Evolutionary conservation across 2,113 vertebrate genomes (phyloP).

Genomic region (Trichechus manatus): DNA sequence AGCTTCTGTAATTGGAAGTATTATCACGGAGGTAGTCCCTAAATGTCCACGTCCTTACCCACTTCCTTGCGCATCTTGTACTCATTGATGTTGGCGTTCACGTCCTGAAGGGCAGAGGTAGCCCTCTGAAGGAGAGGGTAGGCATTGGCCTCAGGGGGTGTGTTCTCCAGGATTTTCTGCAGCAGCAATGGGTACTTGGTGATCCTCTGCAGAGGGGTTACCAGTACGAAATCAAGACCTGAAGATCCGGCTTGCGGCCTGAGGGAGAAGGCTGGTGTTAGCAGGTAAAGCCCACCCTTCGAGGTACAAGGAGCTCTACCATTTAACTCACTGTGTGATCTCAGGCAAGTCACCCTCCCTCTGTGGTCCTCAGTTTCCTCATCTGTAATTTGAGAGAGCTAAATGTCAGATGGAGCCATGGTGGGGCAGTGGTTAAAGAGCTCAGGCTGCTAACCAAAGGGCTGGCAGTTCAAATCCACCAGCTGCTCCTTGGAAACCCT

Average conservation of each 20-base stretch:
- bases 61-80: constrained; percentile 97
- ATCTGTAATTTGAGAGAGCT: neutral
- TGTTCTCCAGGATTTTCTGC: constrained; percentile 96
- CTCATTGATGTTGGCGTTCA: constrained; percentile 96
- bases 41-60: constrained; percentile 88
- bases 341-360: neutral
- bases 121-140: constrained; percentile 89
- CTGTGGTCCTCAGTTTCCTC: neutral
- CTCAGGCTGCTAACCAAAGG: neutral
- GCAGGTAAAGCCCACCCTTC: neutral
- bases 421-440: neutral
- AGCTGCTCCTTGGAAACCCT: neutral
- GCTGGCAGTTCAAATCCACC: neutral
- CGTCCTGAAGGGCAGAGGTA: constrained; percentile 88
- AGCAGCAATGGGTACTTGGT: constrained; percentile 96
- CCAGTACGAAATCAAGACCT: constrained; percentile 95
- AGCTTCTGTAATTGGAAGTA: neutral
- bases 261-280: constrained; percentile 70
- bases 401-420: neutral
- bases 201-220: constrained; percentile 96
- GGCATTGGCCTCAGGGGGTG: constrained; percentile 83
- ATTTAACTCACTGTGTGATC: neutral
- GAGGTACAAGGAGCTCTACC: neutral
- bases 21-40: accelerated
- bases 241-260: constrained; percentile 93